phyloP scores from a whole-genome alignment of 2,113 vertebrate genomes.

The Dolichotis patagonum region DNA sequence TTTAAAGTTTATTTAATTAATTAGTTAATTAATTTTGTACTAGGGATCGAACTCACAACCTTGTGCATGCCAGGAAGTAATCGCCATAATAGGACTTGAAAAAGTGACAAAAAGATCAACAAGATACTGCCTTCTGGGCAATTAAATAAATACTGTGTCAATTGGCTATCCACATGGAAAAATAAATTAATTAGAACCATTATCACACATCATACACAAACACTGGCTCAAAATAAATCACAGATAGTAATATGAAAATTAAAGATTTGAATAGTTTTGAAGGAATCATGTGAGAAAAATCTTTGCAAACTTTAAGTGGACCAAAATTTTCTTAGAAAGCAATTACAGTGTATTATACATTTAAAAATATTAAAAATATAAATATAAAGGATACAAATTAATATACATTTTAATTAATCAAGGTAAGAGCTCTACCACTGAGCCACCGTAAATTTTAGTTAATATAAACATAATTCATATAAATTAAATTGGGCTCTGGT shows the following conservation, averaged over 20 bases:
- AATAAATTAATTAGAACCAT: background rate
- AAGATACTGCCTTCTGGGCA: background rate
- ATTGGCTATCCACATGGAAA: background rate
- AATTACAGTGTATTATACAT: background rate
- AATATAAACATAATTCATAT: background rate
- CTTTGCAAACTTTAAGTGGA: background rate
- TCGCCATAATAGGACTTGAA: background rate
- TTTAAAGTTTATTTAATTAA: too few species aligned
- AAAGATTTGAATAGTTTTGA: background rate
- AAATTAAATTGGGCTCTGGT: background rate
- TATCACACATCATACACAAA: background rate
- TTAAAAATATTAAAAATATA: background rate
- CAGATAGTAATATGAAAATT: background rate
- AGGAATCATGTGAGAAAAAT: background rate
- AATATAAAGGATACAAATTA: background rate
- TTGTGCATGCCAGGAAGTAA: background rate
- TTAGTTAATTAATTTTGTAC: too few species aligned
- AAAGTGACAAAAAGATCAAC: background rate
- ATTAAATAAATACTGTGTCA: background rate
- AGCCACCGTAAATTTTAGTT: background rate
- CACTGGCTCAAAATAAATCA: background rate
- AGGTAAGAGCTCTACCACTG: background rate
- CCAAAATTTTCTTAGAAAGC: background rate
- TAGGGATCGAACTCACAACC: too few species aligned
- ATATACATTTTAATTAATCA: background rate